Evolutionary conservation across 2,888 invertebrate genomes (phyloP).

Genomic region (Drosophila kambysellisi): DNA sequence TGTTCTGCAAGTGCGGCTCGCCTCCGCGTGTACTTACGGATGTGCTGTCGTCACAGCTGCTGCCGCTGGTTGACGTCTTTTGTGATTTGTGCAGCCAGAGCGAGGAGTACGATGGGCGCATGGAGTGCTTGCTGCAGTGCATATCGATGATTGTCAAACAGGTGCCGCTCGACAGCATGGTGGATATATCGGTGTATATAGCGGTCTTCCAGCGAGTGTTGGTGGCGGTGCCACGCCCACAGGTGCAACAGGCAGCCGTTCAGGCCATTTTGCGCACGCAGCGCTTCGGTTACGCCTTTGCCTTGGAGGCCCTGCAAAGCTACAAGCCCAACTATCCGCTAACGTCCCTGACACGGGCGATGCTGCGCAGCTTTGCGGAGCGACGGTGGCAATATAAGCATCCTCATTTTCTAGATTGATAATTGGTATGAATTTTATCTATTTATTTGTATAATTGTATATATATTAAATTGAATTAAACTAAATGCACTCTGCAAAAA

Average conservation of each 20-base stretch:
- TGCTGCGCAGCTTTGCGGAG: slow-evolving; percentile 80
- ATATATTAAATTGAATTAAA: slow-evolving; percentile 65
- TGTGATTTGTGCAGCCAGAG: slow-evolving; percentile 63
- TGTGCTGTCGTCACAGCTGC: slow-evolving; percentile 65
- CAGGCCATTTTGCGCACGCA: slow-evolving; percentile 80
- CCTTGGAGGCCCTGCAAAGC: slow-evolving; percentile 68
- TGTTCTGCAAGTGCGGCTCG: slow-evolving; percentile 78
- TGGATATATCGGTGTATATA: slow-evolving; percentile 64
- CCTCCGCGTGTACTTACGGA: slow-evolving; percentile 42
- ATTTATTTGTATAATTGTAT: slow-evolving; percentile 63
- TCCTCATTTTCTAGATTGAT: not conserved
- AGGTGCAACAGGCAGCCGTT: slow-evolving; percentile 82
- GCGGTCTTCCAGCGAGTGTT: slow-evolving; percentile 74
- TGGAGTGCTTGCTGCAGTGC: slow-evolving; percentile 73
- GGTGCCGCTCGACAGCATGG: slow-evolving; percentile 54
- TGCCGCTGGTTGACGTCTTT: slow-evolving; percentile 79
- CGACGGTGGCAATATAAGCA: slow-evolving; percentile 42
- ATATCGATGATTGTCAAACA: slow-evolving; percentile 82
- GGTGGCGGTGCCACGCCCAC: slow-evolving; percentile 67
- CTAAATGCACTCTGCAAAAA: slow-evolving; percentile 77
- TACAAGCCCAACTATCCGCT: slow-evolving; percentile 79
- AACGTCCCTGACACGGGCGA: slow-evolving; percentile 66
- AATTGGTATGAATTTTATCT: slow-evolving; percentile 50
- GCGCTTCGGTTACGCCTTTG: slow-evolving; percentile 75
- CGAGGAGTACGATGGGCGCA: slow-evolving; percentile 69